Percentiles rank a stretch among this genome's conserved stretches.
phyloP scores from a whole-genome alignment of 2,113 vertebrate species.

The Pelodiscus sinensis region DNA sequence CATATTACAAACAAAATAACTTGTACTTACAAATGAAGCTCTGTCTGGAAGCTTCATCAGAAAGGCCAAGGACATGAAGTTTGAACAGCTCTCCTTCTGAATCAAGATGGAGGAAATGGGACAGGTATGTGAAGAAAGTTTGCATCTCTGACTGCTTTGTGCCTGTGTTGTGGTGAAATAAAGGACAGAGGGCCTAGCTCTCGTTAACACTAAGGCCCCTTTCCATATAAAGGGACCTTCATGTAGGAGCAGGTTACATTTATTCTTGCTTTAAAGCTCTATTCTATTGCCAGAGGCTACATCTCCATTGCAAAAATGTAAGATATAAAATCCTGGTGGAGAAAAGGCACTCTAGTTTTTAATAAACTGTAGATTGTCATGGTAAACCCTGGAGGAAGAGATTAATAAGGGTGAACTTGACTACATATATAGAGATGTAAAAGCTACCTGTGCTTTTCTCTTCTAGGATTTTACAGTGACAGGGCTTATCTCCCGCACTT shows the following conservation, averaged over 20 bases:
- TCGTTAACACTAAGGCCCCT: not conserved
- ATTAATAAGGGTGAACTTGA: not conserved
- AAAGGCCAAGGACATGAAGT: conserved; percentile 1
- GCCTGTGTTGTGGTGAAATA: not conserved
- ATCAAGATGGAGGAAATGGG: not conserved
- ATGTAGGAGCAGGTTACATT: not conserved
- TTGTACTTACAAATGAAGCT: not conserved
- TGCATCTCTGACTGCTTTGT: not conserved
- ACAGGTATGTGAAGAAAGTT: not conserved
- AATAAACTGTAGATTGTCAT: not conserved
- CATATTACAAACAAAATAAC: not conserved
- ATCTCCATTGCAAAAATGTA: not conserved
- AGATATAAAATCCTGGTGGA: not conserved
- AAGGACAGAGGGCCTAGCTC: not conserved
- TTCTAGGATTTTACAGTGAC: accelerated
- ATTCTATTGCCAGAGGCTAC: not conserved
- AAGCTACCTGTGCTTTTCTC: not conserved
- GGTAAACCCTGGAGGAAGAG: not conserved
- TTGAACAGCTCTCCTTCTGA: not conserved
- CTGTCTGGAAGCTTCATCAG: not conserved
- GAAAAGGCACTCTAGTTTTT: not conserved
- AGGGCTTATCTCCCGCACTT: not conserved
- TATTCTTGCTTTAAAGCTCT: not conserved
- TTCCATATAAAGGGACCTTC: not conserved
- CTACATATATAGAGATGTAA: not conserved